A percentile compares a stretch with the other conserved stretches of the same genome.
Conservation (phyloP, 1,140 invertebrate species). For the Bombus huntii region DNA sequence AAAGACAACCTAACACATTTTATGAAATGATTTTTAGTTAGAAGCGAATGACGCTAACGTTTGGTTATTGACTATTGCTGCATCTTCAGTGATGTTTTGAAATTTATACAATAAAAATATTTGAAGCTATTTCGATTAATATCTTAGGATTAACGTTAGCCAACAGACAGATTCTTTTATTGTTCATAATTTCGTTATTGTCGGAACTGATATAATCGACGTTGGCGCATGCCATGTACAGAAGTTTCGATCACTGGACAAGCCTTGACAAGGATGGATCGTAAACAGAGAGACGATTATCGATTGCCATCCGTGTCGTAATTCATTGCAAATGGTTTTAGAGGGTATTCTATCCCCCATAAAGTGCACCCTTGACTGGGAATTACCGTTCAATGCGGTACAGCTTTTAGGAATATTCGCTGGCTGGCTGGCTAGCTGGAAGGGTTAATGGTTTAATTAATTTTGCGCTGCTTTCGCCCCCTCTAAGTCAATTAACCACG, state of each 20-base stretch:
- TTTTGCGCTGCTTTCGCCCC: slow-evolving; percentile 57
- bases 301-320: not conserved
- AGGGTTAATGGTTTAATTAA: slow-evolving; percentile 66
- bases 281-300: not conserved
- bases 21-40: not conserved
- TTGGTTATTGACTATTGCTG: too few relatives aligned
- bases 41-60: not conserved
- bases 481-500: slow-evolving; percentile 46
- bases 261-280: too few relatives aligned
- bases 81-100: too few relatives aligned
- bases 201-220: not conserved
- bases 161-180: not conserved
- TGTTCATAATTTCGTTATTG: not conserved
- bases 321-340: not conserved
- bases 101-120: too few relatives aligned
- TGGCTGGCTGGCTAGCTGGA: not conserved
- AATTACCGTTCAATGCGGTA: slow-evolving; percentile 33
- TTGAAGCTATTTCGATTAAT: not conserved
- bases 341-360: not conserved
- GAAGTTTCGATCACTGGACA: not conserved
- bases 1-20: too few relatives aligned
- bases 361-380: slow-evolving; percentile 45
- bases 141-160: not conserved
- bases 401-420: slow-evolving; percentile 55
- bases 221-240: not conserved